phyloP scores from a whole-genome alignment of 2,797 vertebrate genomes.

The Heliangelus exortis region DNA sequence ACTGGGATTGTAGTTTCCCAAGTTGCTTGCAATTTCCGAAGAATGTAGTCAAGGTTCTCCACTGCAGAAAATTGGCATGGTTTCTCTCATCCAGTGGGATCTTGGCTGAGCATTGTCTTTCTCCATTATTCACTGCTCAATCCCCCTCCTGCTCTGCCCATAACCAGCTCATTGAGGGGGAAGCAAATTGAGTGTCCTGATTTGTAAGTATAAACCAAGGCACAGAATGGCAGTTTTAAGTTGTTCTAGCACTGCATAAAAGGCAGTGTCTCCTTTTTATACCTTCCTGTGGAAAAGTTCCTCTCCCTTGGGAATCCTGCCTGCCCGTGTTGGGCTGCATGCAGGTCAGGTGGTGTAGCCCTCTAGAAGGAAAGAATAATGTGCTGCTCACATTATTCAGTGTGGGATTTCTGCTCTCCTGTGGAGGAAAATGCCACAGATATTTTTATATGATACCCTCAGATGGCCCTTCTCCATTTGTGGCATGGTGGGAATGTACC shows the following conservation, averaged over 20 bases:
- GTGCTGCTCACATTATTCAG: background rate
- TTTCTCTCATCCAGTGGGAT: accelerated
- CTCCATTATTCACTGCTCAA: background rate
- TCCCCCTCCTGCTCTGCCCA: background rate
- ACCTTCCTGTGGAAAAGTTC: background rate
- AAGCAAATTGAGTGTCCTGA: background rate
- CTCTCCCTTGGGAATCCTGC: background rate
- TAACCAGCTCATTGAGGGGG: background rate
- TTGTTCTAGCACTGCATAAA: background rate
- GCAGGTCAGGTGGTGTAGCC: background rate
- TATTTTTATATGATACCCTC: background rate
- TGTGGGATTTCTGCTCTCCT: background rate
- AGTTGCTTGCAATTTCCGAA: background rate
- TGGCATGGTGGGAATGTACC: background rate
- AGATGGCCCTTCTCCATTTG: background rate
- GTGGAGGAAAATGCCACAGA: background rate
- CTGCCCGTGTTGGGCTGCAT: background rate
- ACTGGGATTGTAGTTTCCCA: background rate
- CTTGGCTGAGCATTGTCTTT: background rate
- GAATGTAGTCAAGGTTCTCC: too few species aligned
- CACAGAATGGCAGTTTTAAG: background rate
- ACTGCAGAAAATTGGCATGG: background rate
- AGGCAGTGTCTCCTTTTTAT: background rate
- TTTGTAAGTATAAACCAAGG: background rate
- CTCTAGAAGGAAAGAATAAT: background rate